phyloP scores from a whole-genome alignment of 2,888 invertebrate species.

The Linhomoeus sp. region DNA sequence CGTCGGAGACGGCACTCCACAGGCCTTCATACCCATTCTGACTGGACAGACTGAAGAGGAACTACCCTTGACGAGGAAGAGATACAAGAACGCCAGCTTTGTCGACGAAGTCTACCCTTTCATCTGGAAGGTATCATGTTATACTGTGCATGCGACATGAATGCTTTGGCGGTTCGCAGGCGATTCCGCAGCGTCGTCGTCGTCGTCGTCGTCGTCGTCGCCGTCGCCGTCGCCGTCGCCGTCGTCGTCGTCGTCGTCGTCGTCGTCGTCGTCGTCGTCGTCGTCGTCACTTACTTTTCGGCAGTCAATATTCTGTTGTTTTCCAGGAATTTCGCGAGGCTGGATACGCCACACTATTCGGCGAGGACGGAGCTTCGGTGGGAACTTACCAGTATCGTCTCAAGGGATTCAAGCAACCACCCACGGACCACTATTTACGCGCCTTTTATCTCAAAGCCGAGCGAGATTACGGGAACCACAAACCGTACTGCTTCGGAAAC shows the following conservation, averaged over 20 bases:
- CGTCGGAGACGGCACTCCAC: conserved; percentile 33
- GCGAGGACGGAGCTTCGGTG: conserved; percentile 60
- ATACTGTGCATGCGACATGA: too few relatives aligned
- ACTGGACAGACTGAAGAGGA: conserved; percentile 31
- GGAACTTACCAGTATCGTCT: conserved; percentile 76
- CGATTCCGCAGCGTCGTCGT: too few relatives aligned
- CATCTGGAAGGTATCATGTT: conserved; percentile 31
- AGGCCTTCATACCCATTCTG: conserved; percentile 31
- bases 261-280: too few relatives aligned
- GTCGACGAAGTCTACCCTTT: conserved; percentile 33
- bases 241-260: too few relatives aligned
- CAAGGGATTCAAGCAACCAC: conserved; percentile 58
- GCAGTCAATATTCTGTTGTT: too few relatives aligned
- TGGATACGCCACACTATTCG: conserved; percentile 48
- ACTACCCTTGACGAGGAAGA: conserved; percentile 30
- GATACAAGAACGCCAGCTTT: conserved; percentile 19
- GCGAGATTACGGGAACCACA: not conserved
- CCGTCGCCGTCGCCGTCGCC: too few relatives aligned
- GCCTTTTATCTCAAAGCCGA: conserved; percentile 39
- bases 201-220: too few relatives aligned
- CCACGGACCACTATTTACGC: conserved; percentile 73
- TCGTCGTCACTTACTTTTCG: too few relatives aligned
- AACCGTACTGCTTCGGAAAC: not conserved
- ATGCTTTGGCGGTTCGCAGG: too few relatives aligned
- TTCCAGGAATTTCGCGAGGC: conserved; percentile 19